Conservation (phyloP, 1,140 invertebrate species). For the Planococcus citri region DNA sequence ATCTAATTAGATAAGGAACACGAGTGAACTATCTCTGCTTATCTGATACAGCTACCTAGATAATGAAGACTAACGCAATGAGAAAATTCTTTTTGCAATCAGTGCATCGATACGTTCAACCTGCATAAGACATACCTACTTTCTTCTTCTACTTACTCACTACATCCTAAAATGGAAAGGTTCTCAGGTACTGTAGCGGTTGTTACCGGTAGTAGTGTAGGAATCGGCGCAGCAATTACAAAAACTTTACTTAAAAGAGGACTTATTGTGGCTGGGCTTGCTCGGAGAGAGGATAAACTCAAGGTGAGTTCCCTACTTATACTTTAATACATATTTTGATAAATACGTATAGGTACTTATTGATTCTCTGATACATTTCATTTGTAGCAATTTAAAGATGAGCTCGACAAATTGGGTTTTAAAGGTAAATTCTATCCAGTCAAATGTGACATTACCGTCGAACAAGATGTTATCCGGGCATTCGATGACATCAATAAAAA, state of each 20-base stretch:
- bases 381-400: neutral
- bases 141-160: no score
- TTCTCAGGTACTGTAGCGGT: slow-evolving; percentile 53
- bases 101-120: no score
- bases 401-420: neutral
- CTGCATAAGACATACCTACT: no score
- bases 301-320: slow-evolving; percentile 31
- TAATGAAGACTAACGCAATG: no score
- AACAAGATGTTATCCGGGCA: neutral
- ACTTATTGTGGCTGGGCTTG: slow-evolving; percentile 54
- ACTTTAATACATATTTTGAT: neutral
- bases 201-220: slow-evolving; percentile 57
- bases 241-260: slow-evolving; percentile 43
- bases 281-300: slow-evolving; percentile 46
- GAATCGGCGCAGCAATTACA: slow-evolving; percentile 51
- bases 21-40: no score
- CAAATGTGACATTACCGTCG: neutral
- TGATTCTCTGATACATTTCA: neutral
- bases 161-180: slow-evolving; percentile 51
- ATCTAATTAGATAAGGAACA: no score
- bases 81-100: no score
- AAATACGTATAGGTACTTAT: neutral
- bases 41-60: no score
- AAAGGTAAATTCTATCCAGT: neutral
- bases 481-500: neutral